Base-by-base conservation (phyloP, 2,113 vertebrate genomes). In the Thymallus thymallus region DNA sequence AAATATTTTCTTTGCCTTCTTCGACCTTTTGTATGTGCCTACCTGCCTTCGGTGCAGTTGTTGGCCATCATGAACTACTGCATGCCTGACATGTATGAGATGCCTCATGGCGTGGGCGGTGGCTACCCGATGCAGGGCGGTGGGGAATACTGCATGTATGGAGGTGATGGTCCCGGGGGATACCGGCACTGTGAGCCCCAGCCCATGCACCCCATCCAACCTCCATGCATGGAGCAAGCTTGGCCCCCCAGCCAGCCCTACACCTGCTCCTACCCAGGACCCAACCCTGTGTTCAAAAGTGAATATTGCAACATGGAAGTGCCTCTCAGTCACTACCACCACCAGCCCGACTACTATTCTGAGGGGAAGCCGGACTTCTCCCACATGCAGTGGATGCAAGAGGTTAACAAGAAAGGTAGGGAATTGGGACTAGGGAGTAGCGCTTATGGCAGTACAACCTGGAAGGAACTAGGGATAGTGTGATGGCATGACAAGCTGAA, bases 341-440 rank as follows among this genome's bases (percentile, higher is more conserved):
- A 92, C 88, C 94, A 96, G 89, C 93, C 94, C 76, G 96, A 96
- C 69, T 96, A 92, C 91, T 97, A 94, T 88, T 86, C 93, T 23
- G 96, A 98, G 85, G 91, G 94, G 87, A 95, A 95, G 87, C 83
- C 94, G 64, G 94, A 95, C 91, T 95, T 95, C 91, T 91, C 93
- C 86, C 94, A 96, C 91, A 94, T 94, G 85, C 96, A 94, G 86
- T 98, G 96, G 90, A 94, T 95, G 83, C 92, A 95, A 80, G 94
- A 88, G 75, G 91, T 89, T 5, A 92, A 95, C 77, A 97, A 92
- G 92, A 98, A 96, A 98, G 98, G 98, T 99, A 99, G 1, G 48
- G 48, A 51, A 18, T 18, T 51, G 48, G 48, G 48, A 41, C 35
- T 10, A 41, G 48, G 48, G 48, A 41, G 7, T 10, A 41, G 35